Evolutionary conservation across 2,113 vertebrate species (phyloP).

Genomic region (Aegithalos caudatus): DNA sequence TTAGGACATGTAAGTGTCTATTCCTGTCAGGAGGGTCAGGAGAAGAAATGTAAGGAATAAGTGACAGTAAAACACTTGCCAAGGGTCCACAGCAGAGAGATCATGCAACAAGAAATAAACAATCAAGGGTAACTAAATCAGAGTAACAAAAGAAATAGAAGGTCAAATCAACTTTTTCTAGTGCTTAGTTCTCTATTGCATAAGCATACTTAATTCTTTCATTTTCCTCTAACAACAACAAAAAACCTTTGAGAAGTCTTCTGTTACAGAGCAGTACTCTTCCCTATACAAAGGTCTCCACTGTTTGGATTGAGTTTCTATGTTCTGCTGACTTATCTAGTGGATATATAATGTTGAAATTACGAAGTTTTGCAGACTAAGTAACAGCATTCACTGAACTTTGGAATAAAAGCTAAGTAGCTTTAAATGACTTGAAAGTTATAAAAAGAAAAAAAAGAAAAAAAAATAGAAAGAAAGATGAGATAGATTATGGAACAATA

Average conservation of each 20-base stretch:
- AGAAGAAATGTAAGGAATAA: background rate
- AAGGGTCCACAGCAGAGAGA: background rate
- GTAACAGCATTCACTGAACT: conserved; percentile 1
- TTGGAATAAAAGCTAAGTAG: background rate
- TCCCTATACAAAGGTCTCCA: background rate
- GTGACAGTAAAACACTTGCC: background rate
- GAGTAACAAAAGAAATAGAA: background rate
- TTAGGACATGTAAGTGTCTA: background rate
- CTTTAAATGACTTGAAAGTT: conserved; percentile 46
- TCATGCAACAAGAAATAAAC: background rate
- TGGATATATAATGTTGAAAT: background rate
- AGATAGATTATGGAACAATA: conserved; percentile 64
- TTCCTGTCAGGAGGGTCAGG: background rate
- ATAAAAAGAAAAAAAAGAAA: conserved; percentile 46
- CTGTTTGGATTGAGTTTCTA: conserved; percentile 27
- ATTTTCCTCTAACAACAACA: background rate
- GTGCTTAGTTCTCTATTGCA: background rate
- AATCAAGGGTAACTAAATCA: background rate
- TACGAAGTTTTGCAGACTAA: conserved; percentile 2
- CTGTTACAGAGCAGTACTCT: background rate
- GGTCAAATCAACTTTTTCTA: background rate
- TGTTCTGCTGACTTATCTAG: background rate
- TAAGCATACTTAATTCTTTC: background rate
- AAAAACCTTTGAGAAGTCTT: background rate
- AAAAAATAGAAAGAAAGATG: conserved; percentile 27